Evolutionary conservation across 2,888 invertebrate genomes (phyloP).

Genomic region (Camponotus fellah): DNA sequence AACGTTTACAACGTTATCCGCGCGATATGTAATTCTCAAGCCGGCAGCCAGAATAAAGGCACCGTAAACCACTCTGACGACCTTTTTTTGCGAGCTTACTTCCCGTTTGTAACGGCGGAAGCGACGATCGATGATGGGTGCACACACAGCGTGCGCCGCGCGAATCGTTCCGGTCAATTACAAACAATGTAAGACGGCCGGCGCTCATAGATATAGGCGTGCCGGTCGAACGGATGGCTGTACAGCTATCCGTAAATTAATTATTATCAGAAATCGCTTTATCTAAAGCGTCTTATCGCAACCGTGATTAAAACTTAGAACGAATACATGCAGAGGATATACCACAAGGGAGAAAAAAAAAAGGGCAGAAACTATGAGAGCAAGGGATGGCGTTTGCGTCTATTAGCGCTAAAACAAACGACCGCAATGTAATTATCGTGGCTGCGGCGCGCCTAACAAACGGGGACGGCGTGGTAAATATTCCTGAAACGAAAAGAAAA

Average conservation of each 20-base stretch:
- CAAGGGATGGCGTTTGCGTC: conserved; percentile 54
- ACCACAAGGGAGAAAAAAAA: background rate
- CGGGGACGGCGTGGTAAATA: conserved; percentile 74
- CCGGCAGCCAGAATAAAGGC: conserved; percentile 49
- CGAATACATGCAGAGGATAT: conserved; percentile 60
- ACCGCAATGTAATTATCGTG: conserved; percentile 80
- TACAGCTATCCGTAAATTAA: conserved; percentile 65
- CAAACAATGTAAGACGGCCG: conserved; percentile 66
- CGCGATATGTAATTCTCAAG: conserved; percentile 48
- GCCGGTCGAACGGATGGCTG: conserved; percentile 36
- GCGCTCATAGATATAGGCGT: conserved; percentile 56
- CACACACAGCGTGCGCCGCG: conserved; percentile 40
- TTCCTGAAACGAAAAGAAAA: conserved; percentile 71
- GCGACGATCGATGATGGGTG: conserved; percentile 53
- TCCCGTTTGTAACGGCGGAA: conserved; percentile 56
- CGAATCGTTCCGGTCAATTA: conserved; percentile 73
- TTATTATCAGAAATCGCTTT: conserved; percentile 72
- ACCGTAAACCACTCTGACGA: conserved; percentile 55
- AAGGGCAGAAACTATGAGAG: background rate
- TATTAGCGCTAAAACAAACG: conserved; percentile 80
- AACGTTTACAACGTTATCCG: conserved; percentile 54
- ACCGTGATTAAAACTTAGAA: conserved; percentile 74
- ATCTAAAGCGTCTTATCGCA: conserved; percentile 66
- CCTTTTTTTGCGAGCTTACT: conserved; percentile 50
- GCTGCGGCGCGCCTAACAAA: conserved; percentile 69